Evolutionary conservation across 2,797 vertebrate species (phyloP).

Genomic region (Mormyrus hasselquistii): DNA sequence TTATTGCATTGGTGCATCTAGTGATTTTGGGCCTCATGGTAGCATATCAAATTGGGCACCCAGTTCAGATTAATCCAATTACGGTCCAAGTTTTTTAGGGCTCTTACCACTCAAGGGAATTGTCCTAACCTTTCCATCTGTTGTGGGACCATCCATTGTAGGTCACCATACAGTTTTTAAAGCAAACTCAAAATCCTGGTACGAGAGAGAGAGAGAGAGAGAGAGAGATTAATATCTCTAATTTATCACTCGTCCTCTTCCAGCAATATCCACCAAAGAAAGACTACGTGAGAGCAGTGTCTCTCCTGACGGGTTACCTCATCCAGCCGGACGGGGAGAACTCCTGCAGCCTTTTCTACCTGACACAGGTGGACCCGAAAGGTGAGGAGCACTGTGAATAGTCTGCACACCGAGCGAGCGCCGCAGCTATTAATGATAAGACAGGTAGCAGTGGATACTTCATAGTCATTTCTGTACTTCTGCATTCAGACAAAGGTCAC

Average conservation of each 20-base stretch:
- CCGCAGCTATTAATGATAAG: not conserved
- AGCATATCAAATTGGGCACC: not conserved
- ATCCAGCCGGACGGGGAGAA: constrained; percentile 67
- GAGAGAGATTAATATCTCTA: not conserved
- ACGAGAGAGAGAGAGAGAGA: not conserved
- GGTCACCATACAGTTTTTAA: not conserved
- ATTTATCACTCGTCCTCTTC: constrained; percentile 7
- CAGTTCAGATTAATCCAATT: not conserved
- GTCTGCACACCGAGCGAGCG: not conserved
- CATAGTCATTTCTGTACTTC: not conserved
- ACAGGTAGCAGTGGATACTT: not conserved
- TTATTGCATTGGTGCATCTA: not conserved
- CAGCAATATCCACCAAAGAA: constrained; percentile 81
- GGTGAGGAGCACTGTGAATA: constrained; percentile 52
- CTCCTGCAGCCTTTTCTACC: constrained; percentile 73
- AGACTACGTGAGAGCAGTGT: constrained; percentile 79
- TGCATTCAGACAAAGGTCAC: not conserved
- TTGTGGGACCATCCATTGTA: not conserved
- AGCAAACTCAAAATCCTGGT: not conserved
- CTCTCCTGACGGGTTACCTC: constrained; percentile 80
- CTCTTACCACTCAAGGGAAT: not conserved
- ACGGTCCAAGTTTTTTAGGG: not conserved
- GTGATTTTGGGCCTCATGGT: not conserved
- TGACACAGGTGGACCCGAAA: constrained; percentile 80
- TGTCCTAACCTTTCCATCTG: not conserved